A percentile compares a stretch with the other conserved stretches of the same genome.
phyloP scores from a whole-genome alignment of 2,113 vertebrate species.

The Thunnus thynnus region DNA sequence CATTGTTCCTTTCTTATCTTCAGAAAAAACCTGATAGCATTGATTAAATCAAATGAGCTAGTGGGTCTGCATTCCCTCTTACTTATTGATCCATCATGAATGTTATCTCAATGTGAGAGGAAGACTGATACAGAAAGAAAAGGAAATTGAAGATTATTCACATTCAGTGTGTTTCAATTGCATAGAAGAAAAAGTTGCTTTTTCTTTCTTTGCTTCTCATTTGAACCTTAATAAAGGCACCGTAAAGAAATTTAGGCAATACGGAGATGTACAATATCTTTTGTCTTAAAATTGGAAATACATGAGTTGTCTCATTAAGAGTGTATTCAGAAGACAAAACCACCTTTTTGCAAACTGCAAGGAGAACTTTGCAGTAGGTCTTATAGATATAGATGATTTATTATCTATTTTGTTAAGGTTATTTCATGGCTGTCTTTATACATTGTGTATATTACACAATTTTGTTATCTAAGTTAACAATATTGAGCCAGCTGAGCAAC shows the following conservation, averaged over 20 bases:
- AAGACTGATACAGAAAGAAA: not conserved
- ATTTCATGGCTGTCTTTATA: not conserved
- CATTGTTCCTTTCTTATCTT: not conserved
- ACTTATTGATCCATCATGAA: not conserved
- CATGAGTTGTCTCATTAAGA: too few species aligned
- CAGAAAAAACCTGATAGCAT: not conserved
- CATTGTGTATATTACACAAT: not conserved
- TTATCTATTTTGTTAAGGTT: not conserved
- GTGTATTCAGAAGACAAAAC: not conserved
- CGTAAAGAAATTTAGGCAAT: too few species aligned
- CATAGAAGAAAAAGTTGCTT: too few species aligned
- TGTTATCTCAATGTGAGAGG: not conserved
- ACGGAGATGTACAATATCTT: too few species aligned
- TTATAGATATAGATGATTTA: not conserved
- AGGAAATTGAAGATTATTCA: not conserved
- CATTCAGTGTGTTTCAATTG: too few species aligned
- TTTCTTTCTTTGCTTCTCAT: too few species aligned
- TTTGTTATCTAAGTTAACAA: not conserved
- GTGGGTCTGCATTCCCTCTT: not conserved
- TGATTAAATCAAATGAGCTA: not conserved
- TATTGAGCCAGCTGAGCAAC: too few species aligned
- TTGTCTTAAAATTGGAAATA: too few species aligned
- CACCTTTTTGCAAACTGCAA: not conserved
- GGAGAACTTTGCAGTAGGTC: not conserved
- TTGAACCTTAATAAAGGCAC: too few species aligned